Evolutionary conservation across 2,797 vertebrate genomes (phyloP).

Genomic region (Phrynocephalus guinanensis): DNA sequence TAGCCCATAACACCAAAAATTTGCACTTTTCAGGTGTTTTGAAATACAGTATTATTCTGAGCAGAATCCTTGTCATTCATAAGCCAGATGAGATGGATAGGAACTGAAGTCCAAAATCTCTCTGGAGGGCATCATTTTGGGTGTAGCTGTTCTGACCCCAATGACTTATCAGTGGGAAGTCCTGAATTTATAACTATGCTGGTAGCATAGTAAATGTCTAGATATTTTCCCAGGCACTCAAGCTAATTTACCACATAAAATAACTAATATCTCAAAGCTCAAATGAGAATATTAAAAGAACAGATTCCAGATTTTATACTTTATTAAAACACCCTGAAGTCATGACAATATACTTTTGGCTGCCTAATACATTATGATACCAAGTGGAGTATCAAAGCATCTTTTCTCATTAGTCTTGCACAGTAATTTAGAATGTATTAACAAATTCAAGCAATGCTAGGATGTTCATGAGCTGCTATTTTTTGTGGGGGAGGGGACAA

Average conservation of each 20-base stretch:
- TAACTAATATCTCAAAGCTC: not conserved
- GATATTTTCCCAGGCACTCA: not conserved
- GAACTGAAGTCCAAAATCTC: not conserved
- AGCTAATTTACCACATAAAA: not conserved
- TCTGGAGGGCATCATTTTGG: not conserved
- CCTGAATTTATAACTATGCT: no score
- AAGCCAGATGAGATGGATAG: not conserved
- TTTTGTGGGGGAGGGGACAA: not conserved
- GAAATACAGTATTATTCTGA: not conserved
- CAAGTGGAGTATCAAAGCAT: not conserved
- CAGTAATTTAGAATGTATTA: not conserved
- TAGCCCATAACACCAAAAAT: not conserved
- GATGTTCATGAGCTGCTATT: not conserved
- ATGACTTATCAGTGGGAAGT: no score
- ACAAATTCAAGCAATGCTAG: not conserved
- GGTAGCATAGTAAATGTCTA: no score
- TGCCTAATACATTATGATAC: not conserved
- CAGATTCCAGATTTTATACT: accelerated
- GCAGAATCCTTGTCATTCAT: not conserved
- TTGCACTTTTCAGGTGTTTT: not conserved
- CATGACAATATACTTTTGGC: not conserved
- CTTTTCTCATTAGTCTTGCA: not conserved
- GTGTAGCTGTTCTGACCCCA: no score
- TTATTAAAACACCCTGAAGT: not conserved
- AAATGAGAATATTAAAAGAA: not conserved